Evolutionary conservation across 2,797 vertebrate genomes (phyloP).

Genomic region (Sebastolobus alascanus): DNA sequence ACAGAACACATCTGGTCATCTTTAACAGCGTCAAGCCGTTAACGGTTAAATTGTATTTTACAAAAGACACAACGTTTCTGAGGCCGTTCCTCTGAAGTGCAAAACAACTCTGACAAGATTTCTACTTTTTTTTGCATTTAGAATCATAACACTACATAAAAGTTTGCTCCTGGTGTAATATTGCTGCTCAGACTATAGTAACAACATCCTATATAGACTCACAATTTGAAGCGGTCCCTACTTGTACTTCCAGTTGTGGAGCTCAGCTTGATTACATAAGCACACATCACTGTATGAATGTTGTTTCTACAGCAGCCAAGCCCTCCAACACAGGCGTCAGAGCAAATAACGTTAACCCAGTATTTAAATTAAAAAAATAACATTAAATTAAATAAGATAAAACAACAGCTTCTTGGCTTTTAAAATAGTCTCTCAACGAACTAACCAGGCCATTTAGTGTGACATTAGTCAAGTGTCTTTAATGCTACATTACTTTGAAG

Average conservation of each 20-base stretch:
- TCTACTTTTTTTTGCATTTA: slow-evolving; percentile 74
- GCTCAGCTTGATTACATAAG: slow-evolving; percentile 71
- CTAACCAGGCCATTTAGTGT: slow-evolving; percentile 79
- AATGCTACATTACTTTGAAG: slow-evolving; percentile 82
- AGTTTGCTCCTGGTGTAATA: slow-evolving; percentile 47
- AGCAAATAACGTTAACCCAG: slow-evolving; percentile 73
- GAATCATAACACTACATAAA: slow-evolving; percentile 62
- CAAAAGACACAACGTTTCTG: slow-evolving; percentile 88
- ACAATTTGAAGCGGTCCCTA: slow-evolving; percentile 59
- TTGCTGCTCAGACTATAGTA: slow-evolving; percentile 57
- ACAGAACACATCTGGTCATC: slow-evolving; percentile 83
- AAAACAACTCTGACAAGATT: slow-evolving; percentile 72
- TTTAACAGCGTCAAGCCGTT: slow-evolving; percentile 83
- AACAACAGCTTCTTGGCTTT: slow-evolving; percentile 86
- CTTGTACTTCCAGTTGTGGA: slow-evolving; percentile 49
- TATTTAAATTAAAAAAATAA: slow-evolving; percentile 88
- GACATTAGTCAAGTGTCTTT: slow-evolving; percentile 78
- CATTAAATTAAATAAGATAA: slow-evolving; percentile 93
- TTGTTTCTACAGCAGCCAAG: slow-evolving; percentile 70
- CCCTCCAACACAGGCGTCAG: slow-evolving; percentile 59
- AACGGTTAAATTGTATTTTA: slow-evolving; percentile 85
- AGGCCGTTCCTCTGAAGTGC: slow-evolving; percentile 80
- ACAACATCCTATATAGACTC: slow-evolving; percentile 62
- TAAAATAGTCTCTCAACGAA: slow-evolving; percentile 78
- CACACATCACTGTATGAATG: slow-evolving; percentile 60